Percentiles rank a stretch among this genome's conserved stretches.
Evolutionary conservation across 1,140 invertebrate genomes (phyloP).

Genomic region (Apis laboriosa): DNA sequence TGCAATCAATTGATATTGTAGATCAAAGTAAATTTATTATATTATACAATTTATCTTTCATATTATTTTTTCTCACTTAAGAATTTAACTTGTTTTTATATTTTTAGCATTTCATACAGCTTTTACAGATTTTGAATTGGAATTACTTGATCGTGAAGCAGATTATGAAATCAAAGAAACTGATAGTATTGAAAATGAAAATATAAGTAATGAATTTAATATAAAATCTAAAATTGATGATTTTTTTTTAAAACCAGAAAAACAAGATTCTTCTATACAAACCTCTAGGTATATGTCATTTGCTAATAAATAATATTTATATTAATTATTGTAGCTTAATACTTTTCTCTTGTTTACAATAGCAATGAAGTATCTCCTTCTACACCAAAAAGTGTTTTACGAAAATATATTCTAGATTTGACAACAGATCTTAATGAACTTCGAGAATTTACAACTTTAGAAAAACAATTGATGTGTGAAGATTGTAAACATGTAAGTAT

Average conservation of each 20-base stretch:
- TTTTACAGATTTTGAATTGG: slow-evolving; percentile 66
- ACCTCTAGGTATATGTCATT: slow-evolving; percentile 40
- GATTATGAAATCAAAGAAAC: slow-evolving; percentile 11
- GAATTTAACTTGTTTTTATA: neutral
- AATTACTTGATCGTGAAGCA: neutral
- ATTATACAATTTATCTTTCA: neutral
- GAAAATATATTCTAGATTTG: slow-evolving; percentile 18
- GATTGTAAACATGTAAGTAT: slow-evolving; percentile 21
- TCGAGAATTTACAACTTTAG: slow-evolving; percentile 52
- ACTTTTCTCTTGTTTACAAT: neutral
- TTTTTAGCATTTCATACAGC: slow-evolving; percentile 59
- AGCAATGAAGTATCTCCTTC: slow-evolving; percentile 18
- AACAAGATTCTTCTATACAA: slow-evolving; percentile 25
- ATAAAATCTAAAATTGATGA: neutral
- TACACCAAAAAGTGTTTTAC: slow-evolving; percentile 41
- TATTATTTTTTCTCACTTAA: neutral
- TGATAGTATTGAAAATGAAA: slow-evolving; percentile 6
- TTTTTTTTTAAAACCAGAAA: neutral
- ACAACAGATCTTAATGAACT: slow-evolving; percentile 39
- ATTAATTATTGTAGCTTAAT: neutral
- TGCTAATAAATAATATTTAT: neutral
- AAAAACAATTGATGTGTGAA: slow-evolving; percentile 44
- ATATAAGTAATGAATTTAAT: neutral
- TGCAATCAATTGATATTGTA: slow-evolving; percentile 20
- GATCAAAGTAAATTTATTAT: slow-evolving; percentile 49